These are phyloP conservation scores for Polypedilum pembai DNA, from an alignment of 1,140 invertebrate genomes.

Conservation along the genomic window DNA sequence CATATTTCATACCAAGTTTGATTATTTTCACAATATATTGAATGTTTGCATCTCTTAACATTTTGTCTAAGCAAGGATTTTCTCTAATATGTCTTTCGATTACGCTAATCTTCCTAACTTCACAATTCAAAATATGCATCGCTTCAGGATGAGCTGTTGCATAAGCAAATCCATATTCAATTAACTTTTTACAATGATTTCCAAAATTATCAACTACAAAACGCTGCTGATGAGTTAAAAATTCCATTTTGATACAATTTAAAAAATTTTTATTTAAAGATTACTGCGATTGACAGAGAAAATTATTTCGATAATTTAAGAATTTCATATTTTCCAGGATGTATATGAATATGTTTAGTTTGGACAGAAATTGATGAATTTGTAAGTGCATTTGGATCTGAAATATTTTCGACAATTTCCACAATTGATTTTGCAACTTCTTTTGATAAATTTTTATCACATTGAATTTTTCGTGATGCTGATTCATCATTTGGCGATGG, in stretches of 20 bases:
- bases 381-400: neutral
- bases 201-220: neutral
- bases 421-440: neutral
- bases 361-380: neutral
- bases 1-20: neutral
- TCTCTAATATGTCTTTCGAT: neutral
- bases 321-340: neutral
- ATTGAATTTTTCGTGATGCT: neutral
- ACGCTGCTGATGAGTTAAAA: neutral
- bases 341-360: neutral
- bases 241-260: conserved; percentile 6
- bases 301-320: neutral
- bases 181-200: neutral
- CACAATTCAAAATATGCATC: neutral
- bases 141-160: neutral
- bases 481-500: neutral
- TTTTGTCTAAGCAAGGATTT: neutral
- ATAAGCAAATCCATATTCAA: neutral
- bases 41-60: neutral
- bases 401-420: neutral
- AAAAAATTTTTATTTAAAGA: neutral
- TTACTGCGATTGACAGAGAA: neutral
- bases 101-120: neutral
- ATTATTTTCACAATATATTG: neutral
- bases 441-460: neutral